A percentile compares a stretch with the other conserved stretches of the same genome.
These are phyloP conservation scores for Thyatira batis DNA, from an alignment of 2,888 invertebrate genomes.

Conservation along the genomic window DNA sequence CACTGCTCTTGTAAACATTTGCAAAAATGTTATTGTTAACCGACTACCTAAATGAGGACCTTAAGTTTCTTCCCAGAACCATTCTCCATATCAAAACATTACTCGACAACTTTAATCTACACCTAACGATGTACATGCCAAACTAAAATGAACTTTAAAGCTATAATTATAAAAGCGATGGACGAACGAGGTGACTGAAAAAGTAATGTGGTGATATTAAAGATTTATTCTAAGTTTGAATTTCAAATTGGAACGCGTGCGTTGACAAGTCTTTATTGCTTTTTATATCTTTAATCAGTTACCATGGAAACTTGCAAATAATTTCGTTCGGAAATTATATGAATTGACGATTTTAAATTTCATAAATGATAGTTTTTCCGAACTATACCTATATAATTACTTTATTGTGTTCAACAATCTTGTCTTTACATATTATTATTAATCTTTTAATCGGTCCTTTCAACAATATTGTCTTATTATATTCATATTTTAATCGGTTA, in stretches of 20 bases:
- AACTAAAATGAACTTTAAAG: conserved; percentile 22
- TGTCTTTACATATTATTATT: too few relatives aligned
- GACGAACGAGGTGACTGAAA: background rate
- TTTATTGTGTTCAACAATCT: conserved; percentile 31
- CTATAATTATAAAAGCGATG: background rate
- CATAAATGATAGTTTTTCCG: too few relatives aligned
- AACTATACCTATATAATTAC: background rate
- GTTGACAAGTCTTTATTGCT: conserved; percentile 37
- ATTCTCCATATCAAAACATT: conserved; percentile 57
- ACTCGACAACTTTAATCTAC: conserved; percentile 22
- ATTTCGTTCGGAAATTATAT: background rate
- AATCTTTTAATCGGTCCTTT: too few relatives aligned
- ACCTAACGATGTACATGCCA: conserved; percentile 21
- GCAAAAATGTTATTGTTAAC: conserved; percentile 65
- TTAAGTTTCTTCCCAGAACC: conserved; percentile 62
- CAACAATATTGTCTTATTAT: too few relatives aligned
- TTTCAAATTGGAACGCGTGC: conserved; percentile 67
- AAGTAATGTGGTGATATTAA: conserved; percentile 43
- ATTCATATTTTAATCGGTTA: conserved; percentile 16
- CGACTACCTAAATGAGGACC: conserved; percentile 49
- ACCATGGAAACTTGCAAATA: background rate
- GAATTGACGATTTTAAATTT: background rate
- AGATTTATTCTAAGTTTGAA: conserved; percentile 65
- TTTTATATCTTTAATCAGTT: conserved; percentile 14
- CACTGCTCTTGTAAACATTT: conserved; percentile 61